These are phyloP conservation scores for Metacarcinus magister DNA, from an alignment of 2,888 invertebrate genomes.

Conservation along the genomic window DNA sequence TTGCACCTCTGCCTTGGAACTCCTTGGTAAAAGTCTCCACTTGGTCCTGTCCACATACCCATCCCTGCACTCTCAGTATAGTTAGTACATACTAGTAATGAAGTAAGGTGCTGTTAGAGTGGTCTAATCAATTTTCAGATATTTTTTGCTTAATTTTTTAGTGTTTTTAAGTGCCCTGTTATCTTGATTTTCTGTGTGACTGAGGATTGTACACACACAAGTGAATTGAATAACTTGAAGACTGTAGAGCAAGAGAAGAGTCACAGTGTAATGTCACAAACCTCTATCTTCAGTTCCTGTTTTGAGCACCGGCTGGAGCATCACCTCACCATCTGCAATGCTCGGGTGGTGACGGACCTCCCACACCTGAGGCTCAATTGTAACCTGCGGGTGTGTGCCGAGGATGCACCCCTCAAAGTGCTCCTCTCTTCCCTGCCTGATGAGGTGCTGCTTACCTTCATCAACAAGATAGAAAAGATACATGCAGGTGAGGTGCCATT, in stretches of 20 bases:
- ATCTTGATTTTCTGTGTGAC: no score
- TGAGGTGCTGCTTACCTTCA: slow-evolving; percentile 61
- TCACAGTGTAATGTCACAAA: neutral
- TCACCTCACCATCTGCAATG: slow-evolving; percentile 79
- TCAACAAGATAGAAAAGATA: slow-evolving; percentile 58
- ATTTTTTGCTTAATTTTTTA: no score
- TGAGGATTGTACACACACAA: no score
- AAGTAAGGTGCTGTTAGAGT: no score
- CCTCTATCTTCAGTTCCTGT: slow-evolving; percentile 69
- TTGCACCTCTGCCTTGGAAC: no score
- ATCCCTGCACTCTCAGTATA: no score
- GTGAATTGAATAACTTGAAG: no score
- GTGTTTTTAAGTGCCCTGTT: no score
- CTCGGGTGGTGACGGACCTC: slow-evolving; percentile 56
- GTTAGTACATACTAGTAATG: no score
- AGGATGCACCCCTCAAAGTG: slow-evolving; percentile 35
- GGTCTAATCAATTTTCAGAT: no score
- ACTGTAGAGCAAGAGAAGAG: neutral
- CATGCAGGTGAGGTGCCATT: slow-evolving; percentile 61
- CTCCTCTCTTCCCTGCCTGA: slow-evolving; percentile 57
- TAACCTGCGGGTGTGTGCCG: slow-evolving; percentile 44
- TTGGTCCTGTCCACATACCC: no score
- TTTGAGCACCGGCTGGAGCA: slow-evolving; percentile 73
- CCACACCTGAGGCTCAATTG: slow-evolving; percentile 67
- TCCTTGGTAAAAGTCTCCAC: no score